These are phyloP conservation scores for Pseudorectes ferrugineus DNA, from an alignment of 2,113 vertebrate species.

Conservation along the genomic window DNA sequence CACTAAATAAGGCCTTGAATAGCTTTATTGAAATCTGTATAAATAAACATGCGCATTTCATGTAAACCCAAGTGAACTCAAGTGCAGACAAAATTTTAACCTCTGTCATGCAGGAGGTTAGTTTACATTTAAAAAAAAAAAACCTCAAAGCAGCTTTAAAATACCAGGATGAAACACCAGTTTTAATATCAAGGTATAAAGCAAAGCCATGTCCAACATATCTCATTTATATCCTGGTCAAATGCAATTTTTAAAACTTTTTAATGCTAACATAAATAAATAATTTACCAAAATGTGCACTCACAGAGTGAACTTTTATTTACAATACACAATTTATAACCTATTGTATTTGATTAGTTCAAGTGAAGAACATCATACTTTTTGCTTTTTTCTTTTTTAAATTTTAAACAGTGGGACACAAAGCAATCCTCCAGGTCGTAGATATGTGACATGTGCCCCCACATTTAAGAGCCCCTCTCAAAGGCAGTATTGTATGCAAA, in stretches of 20 bases:
- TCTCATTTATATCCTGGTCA: conserved; percentile 84
- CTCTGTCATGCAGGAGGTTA: conserved; percentile 93
- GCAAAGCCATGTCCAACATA: conserved; percentile 78
- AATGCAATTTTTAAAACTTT: conserved; percentile 85
- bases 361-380: conserved; percentile 82
- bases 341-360: conserved; percentile 89
- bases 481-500: conserved; percentile 82
- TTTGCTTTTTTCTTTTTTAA: conserved; percentile 65
- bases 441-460: conserved; percentile 77
- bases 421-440: conserved; percentile 74
- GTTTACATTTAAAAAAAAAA: conserved; percentile 83
- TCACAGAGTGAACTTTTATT: conserved; percentile 99
- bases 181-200: conserved; percentile 84
- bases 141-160: conserved; percentile 79
- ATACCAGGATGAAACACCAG: conserved; percentile 87
- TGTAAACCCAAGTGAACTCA: conserved; percentile 99
- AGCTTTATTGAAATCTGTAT: conserved; percentile 99
- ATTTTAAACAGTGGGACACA: conserved; percentile 72
- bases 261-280: conserved; percentile 99
- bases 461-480: conserved; percentile 75
- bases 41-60: conserved; percentile 99
- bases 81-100: conserved; percentile 97
- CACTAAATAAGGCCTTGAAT: conserved; percentile 87
- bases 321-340: conserved; percentile 98
- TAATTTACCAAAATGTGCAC: conserved; percentile 99